Percentiles rank a stretch among this genome's conserved stretches.
phyloP scores from a whole-genome alignment of 2,888 invertebrate genomes.

The Dromius quadrimaculatus region DNA sequence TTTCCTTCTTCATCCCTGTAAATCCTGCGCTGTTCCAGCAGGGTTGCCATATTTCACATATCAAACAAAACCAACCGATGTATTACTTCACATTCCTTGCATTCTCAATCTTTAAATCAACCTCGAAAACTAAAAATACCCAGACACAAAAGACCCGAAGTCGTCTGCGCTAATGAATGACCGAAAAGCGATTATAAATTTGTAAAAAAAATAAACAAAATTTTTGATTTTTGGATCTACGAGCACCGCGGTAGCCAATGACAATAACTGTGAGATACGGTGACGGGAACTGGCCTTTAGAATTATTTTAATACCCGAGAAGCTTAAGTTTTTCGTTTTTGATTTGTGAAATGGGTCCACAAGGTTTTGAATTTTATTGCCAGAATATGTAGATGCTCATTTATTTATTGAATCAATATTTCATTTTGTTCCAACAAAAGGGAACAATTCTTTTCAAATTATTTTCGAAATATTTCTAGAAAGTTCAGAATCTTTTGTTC shows the following conservation, averaged over 20 bases:
- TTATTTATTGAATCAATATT: too few relatives aligned
- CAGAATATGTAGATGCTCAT: neutral
- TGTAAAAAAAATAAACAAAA: slow-evolving; percentile 19
- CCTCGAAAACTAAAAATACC: neutral
- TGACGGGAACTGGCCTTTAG: slow-evolving; percentile 24
- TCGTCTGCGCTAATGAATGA: slow-evolving; percentile 29
- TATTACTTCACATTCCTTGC: slow-evolving; percentile 28
- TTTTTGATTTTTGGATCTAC: neutral
- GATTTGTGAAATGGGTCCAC: neutral
- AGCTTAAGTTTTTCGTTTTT: neutral
- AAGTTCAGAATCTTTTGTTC: too few relatives aligned
- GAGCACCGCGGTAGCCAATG: slow-evolving; percentile 10
- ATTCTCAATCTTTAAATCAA: slow-evolving; percentile 22
- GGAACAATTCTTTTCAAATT: too few relatives aligned
- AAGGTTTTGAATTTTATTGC: slow-evolving; percentile 1
- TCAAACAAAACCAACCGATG: slow-evolving; percentile 22
- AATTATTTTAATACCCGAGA: slow-evolving; percentile 20
- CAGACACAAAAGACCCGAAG: slow-evolving; percentile 31
- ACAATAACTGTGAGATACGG: slow-evolving; percentile 25
- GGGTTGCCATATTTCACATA: slow-evolving; percentile 36
- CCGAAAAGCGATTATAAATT: slow-evolving; percentile 44
- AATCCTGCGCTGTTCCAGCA: slow-evolving; percentile 6
- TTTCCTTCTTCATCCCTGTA: slow-evolving; percentile 36
- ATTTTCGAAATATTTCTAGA: too few relatives aligned
- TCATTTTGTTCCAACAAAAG: too few relatives aligned